Base-by-base conservation (phyloP, 2,113 vertebrate genomes). In the Nerophis lumbriciformis region DNA sequence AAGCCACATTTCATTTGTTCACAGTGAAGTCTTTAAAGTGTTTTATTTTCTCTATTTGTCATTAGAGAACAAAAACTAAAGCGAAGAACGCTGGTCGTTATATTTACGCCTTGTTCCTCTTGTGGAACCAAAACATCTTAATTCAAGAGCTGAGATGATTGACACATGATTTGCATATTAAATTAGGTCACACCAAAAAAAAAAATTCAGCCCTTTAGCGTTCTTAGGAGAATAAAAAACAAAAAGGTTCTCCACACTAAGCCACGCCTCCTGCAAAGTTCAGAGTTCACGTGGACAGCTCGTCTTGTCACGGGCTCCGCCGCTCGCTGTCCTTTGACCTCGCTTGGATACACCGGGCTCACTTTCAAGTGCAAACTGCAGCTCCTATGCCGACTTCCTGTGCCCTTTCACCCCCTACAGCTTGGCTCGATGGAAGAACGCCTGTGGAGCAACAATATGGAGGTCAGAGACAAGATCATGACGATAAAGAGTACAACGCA, bases 371-470 rank as follows among this genome's bases (percentile, higher is more conserved):
- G 88, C 87, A 83, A 82, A 83, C 81, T 82, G 85, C 85, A 76
- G 78, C 80, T 86, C 77, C 77, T 83, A 84, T 61, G 78, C 76
- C 83, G 81, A 80, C 73, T 68, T 79, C 80, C 63, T 12, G 54
- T 13, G 6, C 15, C 51, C 39, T 68, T 66, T 56, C 1, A 37
- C n/a, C 2, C 50, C 79, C 94, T 86, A 99, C 83, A 93, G 94
- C 75, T 93, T 96, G 8, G 94, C 96, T 92, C 92, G 90, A 86
- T 97, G 97, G 76, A 99, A 99, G 77, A 99, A 99, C 14, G 92
- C 93, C 97, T 99, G 87, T 48, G 75, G 75, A 15, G 42, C 8
- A 15, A 49, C 13, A 50, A 50, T 28, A 15, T 3, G 5, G 13
- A 16, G n/a, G 48, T n/a, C 11, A 15, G 15, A 15, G 11, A 48